Evolutionary conservation across 1,140 invertebrate species (phyloP), one percentile per base, ranked within the genome.

Genomic region (Drosophila pruinosa): DNA sequence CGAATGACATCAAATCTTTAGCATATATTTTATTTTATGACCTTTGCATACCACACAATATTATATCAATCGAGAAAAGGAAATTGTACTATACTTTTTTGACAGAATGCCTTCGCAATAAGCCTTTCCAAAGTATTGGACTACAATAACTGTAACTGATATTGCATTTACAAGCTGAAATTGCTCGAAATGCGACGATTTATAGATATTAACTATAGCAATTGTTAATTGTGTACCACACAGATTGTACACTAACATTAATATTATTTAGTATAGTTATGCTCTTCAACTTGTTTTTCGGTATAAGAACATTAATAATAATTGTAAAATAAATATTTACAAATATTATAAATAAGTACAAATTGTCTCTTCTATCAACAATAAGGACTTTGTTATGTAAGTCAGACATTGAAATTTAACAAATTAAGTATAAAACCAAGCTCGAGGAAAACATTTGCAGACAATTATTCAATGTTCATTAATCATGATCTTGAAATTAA

Each of bases 1-100:
- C 15, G 78, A 83, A 41, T 80, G 81, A 85, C 76, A 74, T 47
- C 15, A 28, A 53, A 19, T 65, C 8, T 38, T 24, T 5, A 31
- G 3, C 17, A 12, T 34, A 3, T 12, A 34, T n/a, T 34, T 34
- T 34, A 34, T 34, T 57, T 31, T 56, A 38, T 54, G 10, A 41
- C 28, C 38, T 39, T 48, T 34, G 34, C 59, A 41, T 48, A 56
- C 39, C 26, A 28, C 38, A 28, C 28, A 21, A 24, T 48, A 59
- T 48, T 36, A 22, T 17, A 54, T n/a, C 19, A 56, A 45, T n/a
- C 12, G 22, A n/a, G 12, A 6, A 21, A 53, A 5, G 17, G 15
- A 34, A 36, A 34, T 34, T 28, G 17, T 5, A 12, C 28, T 26
- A 31, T 36, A 7, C 15, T 52, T 52, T 14, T 52, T 53, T 45